phyloP scores from a whole-genome alignment of 2,113 vertebrate genomes.

The Cyrtonyx montezumae region DNA sequence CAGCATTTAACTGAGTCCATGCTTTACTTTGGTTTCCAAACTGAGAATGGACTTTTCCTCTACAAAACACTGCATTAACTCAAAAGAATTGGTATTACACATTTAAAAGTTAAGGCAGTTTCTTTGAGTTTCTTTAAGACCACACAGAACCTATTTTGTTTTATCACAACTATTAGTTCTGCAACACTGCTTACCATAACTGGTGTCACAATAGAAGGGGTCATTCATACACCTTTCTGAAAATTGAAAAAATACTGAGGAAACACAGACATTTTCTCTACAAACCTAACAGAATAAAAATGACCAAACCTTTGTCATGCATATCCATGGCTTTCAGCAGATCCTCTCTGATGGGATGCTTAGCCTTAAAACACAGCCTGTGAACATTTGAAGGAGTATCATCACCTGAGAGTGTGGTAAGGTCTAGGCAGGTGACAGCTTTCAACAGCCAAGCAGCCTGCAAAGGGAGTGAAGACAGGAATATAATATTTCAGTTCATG shows the following conservation, averaged over 20 bases:
- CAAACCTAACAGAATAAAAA: neutral
- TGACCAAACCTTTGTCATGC: conserved; percentile 85
- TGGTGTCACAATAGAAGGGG: neutral
- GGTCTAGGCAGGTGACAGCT: conserved; percentile 92
- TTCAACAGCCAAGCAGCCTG: conserved; percentile 94
- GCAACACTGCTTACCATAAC: neutral
- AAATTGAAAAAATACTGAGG: neutral
- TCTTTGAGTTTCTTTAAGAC: neutral
- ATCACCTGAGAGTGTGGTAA: conserved; percentile 93
- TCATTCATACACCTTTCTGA: neutral
- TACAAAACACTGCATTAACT: neutral
- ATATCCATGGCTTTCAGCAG: conserved; percentile 87
- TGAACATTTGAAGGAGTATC: conserved; percentile 91
- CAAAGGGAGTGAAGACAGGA: neutral
- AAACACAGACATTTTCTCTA: neutral
- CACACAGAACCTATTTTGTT: neutral
- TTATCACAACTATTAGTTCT: neutral
- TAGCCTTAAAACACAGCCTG: conserved; percentile 92
- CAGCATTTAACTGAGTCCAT: neutral
- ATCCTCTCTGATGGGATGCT: conserved; percentile 87
- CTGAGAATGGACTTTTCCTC: neutral
- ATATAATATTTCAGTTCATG: neutral
- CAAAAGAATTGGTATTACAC: neutral
- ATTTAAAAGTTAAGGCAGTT: neutral
- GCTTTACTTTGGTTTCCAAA: neutral